Percentiles rank a stretch among this genome's conserved stretches.
These are phyloP conservation scores for Trichonephila clavipes DNA, from an alignment of 1,140 invertebrate genomes.

Conservation along the genomic window DNA sequence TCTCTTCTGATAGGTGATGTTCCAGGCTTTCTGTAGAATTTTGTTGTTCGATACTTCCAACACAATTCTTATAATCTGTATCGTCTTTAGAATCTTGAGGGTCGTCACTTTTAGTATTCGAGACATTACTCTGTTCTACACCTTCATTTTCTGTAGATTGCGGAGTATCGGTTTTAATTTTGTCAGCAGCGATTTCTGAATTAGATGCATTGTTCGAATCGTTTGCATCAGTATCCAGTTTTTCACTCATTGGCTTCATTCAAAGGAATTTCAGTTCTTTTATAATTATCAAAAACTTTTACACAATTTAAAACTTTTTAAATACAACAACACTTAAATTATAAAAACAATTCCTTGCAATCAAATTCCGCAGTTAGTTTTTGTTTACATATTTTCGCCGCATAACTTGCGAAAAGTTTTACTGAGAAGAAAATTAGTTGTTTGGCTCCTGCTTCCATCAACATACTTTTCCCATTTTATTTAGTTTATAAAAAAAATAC, in stretches of 20 bases:
- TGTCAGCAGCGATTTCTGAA: not conserved
- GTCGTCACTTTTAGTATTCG: not conserved
- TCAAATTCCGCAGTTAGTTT: not conserved
- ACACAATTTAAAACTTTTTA: not conserved
- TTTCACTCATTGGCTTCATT: constrained; percentile 54
- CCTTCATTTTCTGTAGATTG: constrained; percentile 25
- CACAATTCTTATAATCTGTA: not conserved
- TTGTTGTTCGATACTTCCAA: not conserved
- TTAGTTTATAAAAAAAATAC: too few relatives aligned
- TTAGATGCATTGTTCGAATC: constrained; percentile 5
- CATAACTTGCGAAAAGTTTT: not conserved
- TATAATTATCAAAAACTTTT: not conserved
- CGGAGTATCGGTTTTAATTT: not conserved
- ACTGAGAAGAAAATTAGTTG: not conserved
- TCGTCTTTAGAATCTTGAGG: not conserved
- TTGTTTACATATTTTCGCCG: constrained; percentile 43
- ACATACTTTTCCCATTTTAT: too few relatives aligned
- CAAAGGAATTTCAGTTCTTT: constrained; percentile 1
- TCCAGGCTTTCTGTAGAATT: not conserved
- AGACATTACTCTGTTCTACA: not conserved
- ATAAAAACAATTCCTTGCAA: not conserved
- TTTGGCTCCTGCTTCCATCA: not conserved
- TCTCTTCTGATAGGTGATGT: not conserved
- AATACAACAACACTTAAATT: too few relatives aligned
- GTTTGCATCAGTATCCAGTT: constrained; percentile 6